Base-by-base conservation (phyloP, 2,888 invertebrate species). In the Aspidapion aeneum region DNA sequence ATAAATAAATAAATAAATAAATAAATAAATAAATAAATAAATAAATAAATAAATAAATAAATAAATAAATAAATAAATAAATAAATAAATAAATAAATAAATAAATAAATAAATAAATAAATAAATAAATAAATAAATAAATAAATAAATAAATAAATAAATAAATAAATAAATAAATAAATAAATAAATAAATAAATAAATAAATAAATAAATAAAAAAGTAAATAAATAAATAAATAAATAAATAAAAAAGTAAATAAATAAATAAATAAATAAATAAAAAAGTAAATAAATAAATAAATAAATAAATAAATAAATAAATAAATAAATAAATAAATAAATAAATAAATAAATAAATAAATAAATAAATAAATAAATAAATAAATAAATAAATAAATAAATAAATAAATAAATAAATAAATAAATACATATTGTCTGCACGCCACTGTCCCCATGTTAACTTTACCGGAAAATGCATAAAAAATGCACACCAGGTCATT, bases 1-100 rank as follows among this genome's bases (percentile, higher is more conserved):
- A 55, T 55, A 55, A 55, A 55, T 55, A 55, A 55, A 55, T 55
- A 55, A 55, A 55, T 55, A 55, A 55, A 55, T 55, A 55, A 55
- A 55, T 55, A 55, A 55, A 55, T 55, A 55, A 55, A 55, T 55
- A 55, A 55, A 55, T 55, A 55, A 55, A 55, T 55, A 55, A 55
- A 55, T 55, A 55, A 55, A 55, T 55, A 55, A 55, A 55, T 55
- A 55, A 55, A 55, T 55, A 55, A 55, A 55, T 55, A 55, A 55
- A 55, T 55, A 55, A 55, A 55, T 55, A 55, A 55, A 55, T 55
- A 55, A 55, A 55, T 55, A 55, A 55, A 55, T 55, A 55, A 55
- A 55, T 55, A 55, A 55, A 55, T 55, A 55, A 55, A 55, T 55
- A 55, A 55, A 55, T 55, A 55, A 55, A 55, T 55, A 55, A 55